phyloP scores from a whole-genome alignment of 2,797 vertebrate species.

The Muraenolepis orangiensis region DNA sequence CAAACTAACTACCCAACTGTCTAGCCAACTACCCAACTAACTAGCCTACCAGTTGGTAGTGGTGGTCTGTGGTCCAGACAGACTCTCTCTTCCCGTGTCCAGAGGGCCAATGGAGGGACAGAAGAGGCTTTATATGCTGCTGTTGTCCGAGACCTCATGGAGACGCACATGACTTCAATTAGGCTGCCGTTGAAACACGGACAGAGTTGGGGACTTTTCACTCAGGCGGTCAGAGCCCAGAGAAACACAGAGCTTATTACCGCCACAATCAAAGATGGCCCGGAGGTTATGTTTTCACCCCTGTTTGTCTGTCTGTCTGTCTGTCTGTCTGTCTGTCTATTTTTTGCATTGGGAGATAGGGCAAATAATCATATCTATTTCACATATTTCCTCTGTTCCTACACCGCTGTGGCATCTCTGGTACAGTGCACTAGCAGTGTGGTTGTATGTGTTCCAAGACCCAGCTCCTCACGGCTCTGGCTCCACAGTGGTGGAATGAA shows the following conservation, averaged over 20 bases:
- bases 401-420: background rate
- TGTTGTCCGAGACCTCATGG: background rate
- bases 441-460: background rate
- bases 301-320: background rate
- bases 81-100: background rate
- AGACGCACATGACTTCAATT: background rate
- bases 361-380: too few species aligned
- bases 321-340: background rate
- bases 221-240: background rate
- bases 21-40: background rate
- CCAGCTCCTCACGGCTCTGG: too few species aligned
- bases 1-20: background rate
- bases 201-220: background rate
- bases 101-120: background rate
- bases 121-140: background rate
- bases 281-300: too few species aligned
- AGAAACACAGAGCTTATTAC: background rate
- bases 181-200: background rate
- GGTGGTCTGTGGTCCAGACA: background rate
- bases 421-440: background rate
- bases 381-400: background rate
- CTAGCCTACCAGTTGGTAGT: background rate
- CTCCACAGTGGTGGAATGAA: too few species aligned
- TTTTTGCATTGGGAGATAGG: too few species aligned
- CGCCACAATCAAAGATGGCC: too few species aligned